These are phyloP conservation scores for Oxycera nigricornis DNA, from an alignment of 2,888 invertebrate genomes.

Conservation along the genomic window DNA sequence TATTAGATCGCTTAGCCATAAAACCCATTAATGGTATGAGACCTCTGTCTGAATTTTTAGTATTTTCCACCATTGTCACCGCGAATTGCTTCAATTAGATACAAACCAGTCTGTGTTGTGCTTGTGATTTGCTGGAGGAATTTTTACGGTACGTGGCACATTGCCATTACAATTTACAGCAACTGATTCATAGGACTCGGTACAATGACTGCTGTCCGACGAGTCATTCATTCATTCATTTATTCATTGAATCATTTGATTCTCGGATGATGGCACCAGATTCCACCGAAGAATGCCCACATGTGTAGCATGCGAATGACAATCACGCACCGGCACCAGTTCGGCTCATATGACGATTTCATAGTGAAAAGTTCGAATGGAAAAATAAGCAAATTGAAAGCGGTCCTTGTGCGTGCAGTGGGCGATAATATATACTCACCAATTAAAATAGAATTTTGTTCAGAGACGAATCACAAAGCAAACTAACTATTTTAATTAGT, in stretches of 20 bases:
- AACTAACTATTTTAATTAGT: too few species aligned
- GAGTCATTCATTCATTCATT: constrained; percentile 18
- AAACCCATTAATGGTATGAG: too few species aligned
- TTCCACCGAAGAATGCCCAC: not conserved
- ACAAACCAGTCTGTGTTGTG: not conserved
- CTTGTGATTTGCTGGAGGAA: not conserved
- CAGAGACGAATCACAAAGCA: too few species aligned
- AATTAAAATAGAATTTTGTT: too few species aligned
- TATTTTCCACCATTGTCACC: not conserved
- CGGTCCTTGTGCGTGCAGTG: not conserved
- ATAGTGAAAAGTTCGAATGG: not conserved
- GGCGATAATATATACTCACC: not conserved
- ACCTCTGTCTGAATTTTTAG: too few species aligned
- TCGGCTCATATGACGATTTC: not conserved
- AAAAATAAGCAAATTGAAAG: not conserved
- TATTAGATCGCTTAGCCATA: too few species aligned
- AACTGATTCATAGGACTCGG: not conserved
- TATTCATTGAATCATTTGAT: constrained; percentile 25
- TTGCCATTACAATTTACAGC: not conserved
- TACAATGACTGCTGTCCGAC: not conserved
- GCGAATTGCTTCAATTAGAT: not conserved
- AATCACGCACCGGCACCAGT: not conserved
- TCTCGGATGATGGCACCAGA: constrained; percentile 8
- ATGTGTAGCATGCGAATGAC: not conserved
- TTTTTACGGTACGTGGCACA: not conserved